These are phyloP conservation scores for Scytalopus superciliaris DNA, from an alignment of 2,113 vertebrate species.

Conservation along the genomic window DNA sequence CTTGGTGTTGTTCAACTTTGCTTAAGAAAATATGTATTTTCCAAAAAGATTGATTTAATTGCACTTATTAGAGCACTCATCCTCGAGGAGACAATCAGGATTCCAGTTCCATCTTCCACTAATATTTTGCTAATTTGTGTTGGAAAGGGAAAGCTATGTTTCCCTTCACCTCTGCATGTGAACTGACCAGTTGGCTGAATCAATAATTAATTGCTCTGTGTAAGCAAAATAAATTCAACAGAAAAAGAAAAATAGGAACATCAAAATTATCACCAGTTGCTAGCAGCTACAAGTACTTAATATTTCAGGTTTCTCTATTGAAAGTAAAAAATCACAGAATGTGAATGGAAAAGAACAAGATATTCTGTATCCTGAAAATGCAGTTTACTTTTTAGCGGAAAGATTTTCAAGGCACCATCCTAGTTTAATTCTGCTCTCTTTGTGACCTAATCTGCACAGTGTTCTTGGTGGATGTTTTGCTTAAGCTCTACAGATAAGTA, in stretches of 20 bases:
- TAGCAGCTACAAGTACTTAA: neutral
- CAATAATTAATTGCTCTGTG: neutral
- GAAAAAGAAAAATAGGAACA: neutral
- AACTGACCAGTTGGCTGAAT: neutral
- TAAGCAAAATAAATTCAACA: neutral
- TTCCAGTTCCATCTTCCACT: neutral
- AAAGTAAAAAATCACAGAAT: neutral
- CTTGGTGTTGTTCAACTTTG: neutral
- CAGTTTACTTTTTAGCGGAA: neutral
- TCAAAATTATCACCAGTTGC: neutral
- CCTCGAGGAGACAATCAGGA: fast-evolving
- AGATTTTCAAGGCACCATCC: neutral
- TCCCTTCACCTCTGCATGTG: fast-evolving
- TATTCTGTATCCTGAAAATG: neutral
- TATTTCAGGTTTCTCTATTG: neutral
- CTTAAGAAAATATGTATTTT: neutral
- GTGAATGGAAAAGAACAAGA: neutral
- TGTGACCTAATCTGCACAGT: neutral
- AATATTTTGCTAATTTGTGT: neutral
- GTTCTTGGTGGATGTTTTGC: neutral
- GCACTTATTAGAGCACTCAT: neutral
- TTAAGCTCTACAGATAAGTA: neutral
- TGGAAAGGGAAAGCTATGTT: neutral
- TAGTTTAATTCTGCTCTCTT: neutral
- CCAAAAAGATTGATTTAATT: neutral